Percentiles rank a stretch among this genome's conserved stretches.
Conservation (phyloP, 92 coral and sea anemone genomes). For the Epizoanthus rinbou region DNA sequence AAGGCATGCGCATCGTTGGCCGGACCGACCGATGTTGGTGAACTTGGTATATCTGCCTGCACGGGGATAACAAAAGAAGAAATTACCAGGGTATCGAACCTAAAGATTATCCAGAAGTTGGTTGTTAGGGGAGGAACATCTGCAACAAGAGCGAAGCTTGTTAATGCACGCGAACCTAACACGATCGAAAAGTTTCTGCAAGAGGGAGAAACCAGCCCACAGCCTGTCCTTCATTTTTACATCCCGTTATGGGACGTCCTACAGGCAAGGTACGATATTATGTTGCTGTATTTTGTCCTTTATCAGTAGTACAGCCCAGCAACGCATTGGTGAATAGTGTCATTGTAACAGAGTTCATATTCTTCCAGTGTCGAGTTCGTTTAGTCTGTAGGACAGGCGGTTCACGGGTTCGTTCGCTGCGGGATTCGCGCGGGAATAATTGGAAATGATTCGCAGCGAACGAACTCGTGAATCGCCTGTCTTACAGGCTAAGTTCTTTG, state of each 20-base stretch:
- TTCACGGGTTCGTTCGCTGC: too few species aligned
- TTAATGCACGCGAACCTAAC: constrained; percentile 6
- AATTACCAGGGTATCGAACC: background rate
- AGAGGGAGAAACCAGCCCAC: constrained; percentile 42
- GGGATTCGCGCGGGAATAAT: too few species aligned
- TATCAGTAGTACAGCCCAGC: too few species aligned
- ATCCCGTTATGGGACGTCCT: constrained; percentile 46
- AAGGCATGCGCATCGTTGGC: constrained; percentile 8
- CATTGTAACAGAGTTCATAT: too few species aligned
- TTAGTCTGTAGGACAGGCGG: too few species aligned
- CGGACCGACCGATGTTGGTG: background rate
- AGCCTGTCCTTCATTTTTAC: constrained; percentile 32
- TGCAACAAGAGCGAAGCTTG: constrained; percentile 37
- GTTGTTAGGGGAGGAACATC: constrained; percentile 51
- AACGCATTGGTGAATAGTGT: too few species aligned
- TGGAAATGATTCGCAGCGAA: too few species aligned
- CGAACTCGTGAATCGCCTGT: too few species aligned
- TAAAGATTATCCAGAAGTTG: constrained; percentile 16
- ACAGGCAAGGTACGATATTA: background rate
- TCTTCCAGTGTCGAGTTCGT: too few species aligned
- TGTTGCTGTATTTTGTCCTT: too few species aligned
- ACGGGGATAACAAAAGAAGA: constrained; percentile 50
- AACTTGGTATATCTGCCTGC: constrained; percentile 37
- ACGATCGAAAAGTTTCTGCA: constrained; percentile 34
- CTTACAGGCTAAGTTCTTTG: too few species aligned